Evolutionary conservation across 1,140 invertebrate genomes (phyloP), one percentile per base, ranked within the genome.

Genomic region (Drosophila cardini): DNA sequence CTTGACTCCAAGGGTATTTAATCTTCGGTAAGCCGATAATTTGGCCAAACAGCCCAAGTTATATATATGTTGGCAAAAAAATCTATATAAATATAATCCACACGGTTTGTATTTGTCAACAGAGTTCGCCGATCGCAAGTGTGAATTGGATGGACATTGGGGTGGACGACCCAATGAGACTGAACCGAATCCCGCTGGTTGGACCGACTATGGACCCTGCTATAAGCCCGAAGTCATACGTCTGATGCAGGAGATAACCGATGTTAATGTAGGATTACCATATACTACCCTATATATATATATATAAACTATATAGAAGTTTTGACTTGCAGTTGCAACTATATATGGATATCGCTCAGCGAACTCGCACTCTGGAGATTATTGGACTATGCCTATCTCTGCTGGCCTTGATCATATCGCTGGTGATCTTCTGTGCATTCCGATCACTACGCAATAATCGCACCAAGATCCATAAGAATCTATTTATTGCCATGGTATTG

Each of bases 161-260:
- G 94, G 95, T 71, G 94, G 94, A 9, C 72, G 89, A 90, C 91
- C 92, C 87, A 69, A 90, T 73, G 72, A 84, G 65, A 84, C 76
- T 52, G 72, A 79, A 32, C 42, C 57, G 15, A 79, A 90, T 36
- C 81, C 90, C 1, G 93, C 93, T 5, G 97, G 97, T 1, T 98
- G 96, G 95, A 97, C 97, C 4, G 97, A 98, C 92, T 98, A 97
- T 87, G 96, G 95, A 0, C 94, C 95, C 0, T 98, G 97, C 83
- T 96, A 96, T 85, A 95, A 96, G 1, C 94, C 95, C 1, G 95
- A 97, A 89, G 94, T 96, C 34, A 93, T 94, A 11, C 92, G 94
- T 1, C 85, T 96, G 1, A 92, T 96, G 34, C 92, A 94, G 21
- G 94, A 95, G 77, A 94, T 97, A 43, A 76, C 79, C 68, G 91